Conservation (phyloP, 2,888 invertebrate species). For the Autographa pulchrina region DNA sequence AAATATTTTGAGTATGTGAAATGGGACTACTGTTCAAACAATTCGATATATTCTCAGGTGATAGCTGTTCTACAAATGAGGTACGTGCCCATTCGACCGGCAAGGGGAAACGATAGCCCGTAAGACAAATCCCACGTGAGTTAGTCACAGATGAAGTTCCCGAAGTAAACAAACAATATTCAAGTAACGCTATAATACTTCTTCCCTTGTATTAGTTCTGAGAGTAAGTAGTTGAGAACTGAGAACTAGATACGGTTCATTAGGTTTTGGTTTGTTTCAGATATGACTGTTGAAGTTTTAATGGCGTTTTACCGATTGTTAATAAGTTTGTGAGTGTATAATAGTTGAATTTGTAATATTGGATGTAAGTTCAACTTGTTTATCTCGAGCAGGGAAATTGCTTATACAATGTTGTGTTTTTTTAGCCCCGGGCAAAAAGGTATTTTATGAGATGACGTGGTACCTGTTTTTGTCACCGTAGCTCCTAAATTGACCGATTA, state of each 20-base stretch:
- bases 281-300: constrained; percentile 35
- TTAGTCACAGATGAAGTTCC: constrained; percentile 13
- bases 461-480: background rate
- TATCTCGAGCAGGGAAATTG: constrained; percentile 9
- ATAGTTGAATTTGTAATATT: constrained; percentile 15
- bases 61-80: constrained; percentile 46
- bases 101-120: constrained; percentile 21
- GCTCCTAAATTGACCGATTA: background rate
- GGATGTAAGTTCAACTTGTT: constrained; percentile 15
- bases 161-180: constrained; percentile 38
- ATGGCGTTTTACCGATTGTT: constrained; percentile 29
- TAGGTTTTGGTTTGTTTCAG: constrained; percentile 37
- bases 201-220: constrained; percentile 35
- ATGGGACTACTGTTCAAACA: constrained; percentile 21
- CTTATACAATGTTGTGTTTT: background rate
- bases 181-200: constrained; percentile 19
- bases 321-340: constrained; percentile 27
- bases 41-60: constrained; percentile 31
- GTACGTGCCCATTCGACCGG: constrained; percentile 44
- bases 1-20: background rate
- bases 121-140: constrained; percentile 14
- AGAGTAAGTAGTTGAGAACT: constrained; percentile 25
- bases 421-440: too few species aligned
- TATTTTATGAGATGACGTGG: too few species aligned
- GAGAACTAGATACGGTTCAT: constrained; percentile 7